A percentile compares a stretch with the other conserved stretches of the same genome.
These are phyloP conservation scores for Heterodera schachtii DNA, from an alignment of 1,140 invertebrate genomes.

Conservation along the genomic window DNA sequence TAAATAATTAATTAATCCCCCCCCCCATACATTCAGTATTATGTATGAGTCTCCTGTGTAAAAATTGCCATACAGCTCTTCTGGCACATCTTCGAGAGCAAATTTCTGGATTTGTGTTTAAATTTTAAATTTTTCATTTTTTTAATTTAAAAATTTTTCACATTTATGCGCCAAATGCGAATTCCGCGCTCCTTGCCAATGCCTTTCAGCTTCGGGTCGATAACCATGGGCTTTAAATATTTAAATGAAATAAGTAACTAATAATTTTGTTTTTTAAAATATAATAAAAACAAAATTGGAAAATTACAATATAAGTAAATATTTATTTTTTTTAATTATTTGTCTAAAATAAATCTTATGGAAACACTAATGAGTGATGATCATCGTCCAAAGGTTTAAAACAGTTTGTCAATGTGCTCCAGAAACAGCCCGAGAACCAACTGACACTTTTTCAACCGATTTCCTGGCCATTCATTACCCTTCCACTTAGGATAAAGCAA, in stretches of 20 bases:
- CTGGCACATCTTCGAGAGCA: conserved; percentile 72
- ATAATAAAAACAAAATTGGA: too few relatives aligned
- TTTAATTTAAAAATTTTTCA: conserved; percentile 7
- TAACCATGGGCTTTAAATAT: conserved; percentile 33
- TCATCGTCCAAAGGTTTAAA: too few relatives aligned
- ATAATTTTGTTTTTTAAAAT: neutral
- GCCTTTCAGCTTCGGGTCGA: conserved; percentile 52
- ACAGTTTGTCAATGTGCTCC: too few relatives aligned
- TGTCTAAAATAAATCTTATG: too few relatives aligned
- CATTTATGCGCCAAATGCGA: conserved; percentile 64
- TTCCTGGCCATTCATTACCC: too few relatives aligned
- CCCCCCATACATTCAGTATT: conserved; percentile 74
- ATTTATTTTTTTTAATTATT: too few relatives aligned
- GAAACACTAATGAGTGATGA: too few relatives aligned
- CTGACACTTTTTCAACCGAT: too few relatives aligned
- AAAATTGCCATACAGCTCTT: conserved; percentile 82
- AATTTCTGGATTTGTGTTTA: conserved; percentile 43
- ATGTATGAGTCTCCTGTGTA: conserved; percentile 87
- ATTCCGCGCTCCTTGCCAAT: conserved; percentile 58
- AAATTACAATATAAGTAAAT: too few relatives aligned
- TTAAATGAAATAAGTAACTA: too few relatives aligned
- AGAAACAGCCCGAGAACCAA: too few relatives aligned
- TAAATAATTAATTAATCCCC: conserved; percentile 65
- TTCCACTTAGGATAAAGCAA: too few relatives aligned
- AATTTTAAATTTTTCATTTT: conserved; percentile 1